Base-by-base conservation (phyloP, 2,797 vertebrate genomes). In the Choloepus didactylus region DNA sequence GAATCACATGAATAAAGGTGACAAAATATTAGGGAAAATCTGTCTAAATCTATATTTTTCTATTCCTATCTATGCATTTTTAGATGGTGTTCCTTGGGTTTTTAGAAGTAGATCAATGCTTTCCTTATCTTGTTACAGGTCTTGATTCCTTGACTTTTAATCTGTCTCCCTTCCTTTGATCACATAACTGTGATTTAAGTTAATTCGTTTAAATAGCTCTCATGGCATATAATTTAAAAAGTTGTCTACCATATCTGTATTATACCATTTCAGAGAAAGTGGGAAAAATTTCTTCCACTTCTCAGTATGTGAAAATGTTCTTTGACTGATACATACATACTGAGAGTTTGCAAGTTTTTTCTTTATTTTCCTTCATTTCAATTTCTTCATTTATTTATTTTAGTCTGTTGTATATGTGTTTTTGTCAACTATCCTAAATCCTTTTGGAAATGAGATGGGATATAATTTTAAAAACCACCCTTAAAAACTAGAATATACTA, bases 401-500 rank as follows among this genome's bases (percentile, higher is more conserved):
- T 67, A 93, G 4, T 72, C 66, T n/a, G 2, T 56, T 77, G 10
- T 35, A 35, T 76, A 29, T 70, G 0, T 72, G 31, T 87, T 86
- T 94, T 83, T 93, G 1, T 77, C 12, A 90, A 14, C 12, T 73
- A 54, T 80, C 18, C 14, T 60, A 80, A 35, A 79, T 81, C 19
- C 54, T 93, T 96, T 95, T 73, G 60, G 59, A 89, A 95, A 56
- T 88, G 18, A 86, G 38, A 31, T 51, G 35, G 15, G 23, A 2
- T 64, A 54, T 46, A 77, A 66, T 94, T 90, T 54, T 72, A 79
- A 90, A 92, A 38, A 49, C 73, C 38, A 79, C 49, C 19, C 11
- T 92, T 95, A 54, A 67, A 93, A 93, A 80, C 9, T 91, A 70
- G 67, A 54, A 44, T 87, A 69, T 73, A 51, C 59, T 93, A 54